phyloP scores from a whole-genome alignment of 2,113 vertebrate genomes.

The Gallinago undulata region DNA sequence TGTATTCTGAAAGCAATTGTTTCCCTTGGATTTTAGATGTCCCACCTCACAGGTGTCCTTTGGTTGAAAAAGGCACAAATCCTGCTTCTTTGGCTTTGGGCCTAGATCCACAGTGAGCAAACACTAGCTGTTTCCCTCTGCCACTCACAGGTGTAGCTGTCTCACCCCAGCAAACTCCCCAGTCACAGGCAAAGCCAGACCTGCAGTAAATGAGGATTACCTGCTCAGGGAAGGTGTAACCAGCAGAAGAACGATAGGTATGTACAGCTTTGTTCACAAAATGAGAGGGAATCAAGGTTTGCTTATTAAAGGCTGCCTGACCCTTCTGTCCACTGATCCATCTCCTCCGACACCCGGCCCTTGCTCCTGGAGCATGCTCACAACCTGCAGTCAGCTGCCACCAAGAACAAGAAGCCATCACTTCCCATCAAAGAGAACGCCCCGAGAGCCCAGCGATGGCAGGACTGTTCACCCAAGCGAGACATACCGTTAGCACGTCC shows the following conservation, averaged over 20 bases:
- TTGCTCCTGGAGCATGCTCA: background rate
- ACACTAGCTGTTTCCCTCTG: background rate
- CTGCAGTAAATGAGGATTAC: background rate
- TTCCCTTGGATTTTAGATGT: background rate
- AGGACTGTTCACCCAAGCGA: background rate
- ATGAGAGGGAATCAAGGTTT: background rate
- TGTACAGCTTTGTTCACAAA: background rate
- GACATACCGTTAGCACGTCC: rapidly evolving
- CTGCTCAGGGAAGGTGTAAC: slow-evolving; percentile 16
- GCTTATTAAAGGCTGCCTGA: background rate
- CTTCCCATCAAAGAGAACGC: background rate
- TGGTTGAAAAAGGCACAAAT: background rate
- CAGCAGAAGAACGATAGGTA: slow-evolving; percentile 14
- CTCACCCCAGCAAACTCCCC: rapidly evolving
- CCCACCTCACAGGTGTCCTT: background rate
- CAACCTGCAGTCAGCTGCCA: background rate
- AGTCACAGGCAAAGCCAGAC: slow-evolving; percentile 13
- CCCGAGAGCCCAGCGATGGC: background rate
- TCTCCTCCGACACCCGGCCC: background rate
- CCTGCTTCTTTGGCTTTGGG: background rate
- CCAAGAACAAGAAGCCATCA: rapidly evolving
- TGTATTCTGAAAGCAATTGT: background rate
- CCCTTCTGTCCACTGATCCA: background rate
- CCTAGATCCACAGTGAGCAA: background rate
- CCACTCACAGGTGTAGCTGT: background rate